phyloP scores from a whole-genome alignment of 2,797 vertebrate species.

The Semotilus atromaculatus region DNA sequence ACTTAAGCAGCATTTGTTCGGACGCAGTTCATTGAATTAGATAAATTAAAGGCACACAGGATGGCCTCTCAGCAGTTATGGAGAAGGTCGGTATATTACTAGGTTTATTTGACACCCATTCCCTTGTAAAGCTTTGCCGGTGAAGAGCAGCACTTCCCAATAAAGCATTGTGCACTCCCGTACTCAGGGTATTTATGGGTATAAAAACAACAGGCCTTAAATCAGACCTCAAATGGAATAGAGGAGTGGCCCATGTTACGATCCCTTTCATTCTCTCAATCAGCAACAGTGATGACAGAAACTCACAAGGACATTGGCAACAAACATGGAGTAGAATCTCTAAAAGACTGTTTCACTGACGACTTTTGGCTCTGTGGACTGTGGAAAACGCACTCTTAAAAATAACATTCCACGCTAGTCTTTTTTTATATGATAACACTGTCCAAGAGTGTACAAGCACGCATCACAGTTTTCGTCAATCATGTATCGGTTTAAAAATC shows the following conservation, averaged over 20 bases:
- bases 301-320: background rate
- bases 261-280: constrained; percentile 30
- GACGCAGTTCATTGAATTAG: constrained; percentile 60
- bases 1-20: constrained; percentile 35
- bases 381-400: background rate
- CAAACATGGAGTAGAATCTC: background rate
- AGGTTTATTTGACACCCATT: constrained; percentile 78
- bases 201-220: constrained; percentile 80
- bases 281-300: constrained; percentile 29
- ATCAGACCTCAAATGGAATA: constrained; percentile 71
- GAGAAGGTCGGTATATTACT: constrained; percentile 75
- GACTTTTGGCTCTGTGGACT: background rate
- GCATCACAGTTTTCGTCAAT: background rate
- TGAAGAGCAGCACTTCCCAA: constrained; percentile 69
- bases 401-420: background rate
- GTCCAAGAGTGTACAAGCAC: background rate
- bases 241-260: constrained; percentile 39
- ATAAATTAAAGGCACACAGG: constrained; percentile 70
- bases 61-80: constrained; percentile 71
- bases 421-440: background rate
- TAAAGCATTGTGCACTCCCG: constrained; percentile 72
- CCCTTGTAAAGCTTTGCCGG: constrained; percentile 74
- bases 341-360: background rate
- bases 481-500: background rate
- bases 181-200: constrained; percentile 75